Base-by-base conservation (phyloP, 2,888 invertebrate species). In the Ophion costatus region DNA sequence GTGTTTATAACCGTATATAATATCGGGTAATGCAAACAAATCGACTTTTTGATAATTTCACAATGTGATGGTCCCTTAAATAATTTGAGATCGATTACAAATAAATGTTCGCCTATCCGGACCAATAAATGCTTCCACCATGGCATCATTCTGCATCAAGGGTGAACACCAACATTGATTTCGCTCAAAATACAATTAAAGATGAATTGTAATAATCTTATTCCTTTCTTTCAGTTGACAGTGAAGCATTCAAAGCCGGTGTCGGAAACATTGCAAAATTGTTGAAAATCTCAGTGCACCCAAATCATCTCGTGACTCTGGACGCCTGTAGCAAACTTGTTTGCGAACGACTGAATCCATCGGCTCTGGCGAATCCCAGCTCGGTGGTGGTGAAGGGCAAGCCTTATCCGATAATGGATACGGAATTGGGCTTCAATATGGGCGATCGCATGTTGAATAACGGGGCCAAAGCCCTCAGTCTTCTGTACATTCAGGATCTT, bases 401-500 rank as follows among this genome's bases (percentile, higher is more conserved):
- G 83, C 95, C 96, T 0, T 96, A 96, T 90, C 96, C 97, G 1
- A 95, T 97, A 87, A 95, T 96, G 91, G 95, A 96, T 88, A 95
- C 95, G 80, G 95, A 96, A 89, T 93, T 96, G 67, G 96, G 96
- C 59, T 96, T 96, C 90, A 95, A 96, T 84, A 94, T 96, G 86
- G 95, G 95, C 42, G 97, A 97, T 91, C 93, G 94, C 2, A 94
- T 95, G 11, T 91, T 97, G 61, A 96, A 96, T 87, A 95, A 96
- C 89, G 96, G 97, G 1, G 96, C 97, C 0, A 97, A 97, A 93
- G 96, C 97, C 77, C 94, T 98, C 78, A 95, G 97, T 64, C 94
- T 98, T 61, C 94, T 98, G 24, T 98, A 98, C 93, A 96, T 98
- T 85, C 96, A 97, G 90, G 97, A 98, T 92, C 94, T 98, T 22